Base-by-base conservation (phyloP, 2,888 invertebrate genomes). In the Pedicia rivosa region DNA sequence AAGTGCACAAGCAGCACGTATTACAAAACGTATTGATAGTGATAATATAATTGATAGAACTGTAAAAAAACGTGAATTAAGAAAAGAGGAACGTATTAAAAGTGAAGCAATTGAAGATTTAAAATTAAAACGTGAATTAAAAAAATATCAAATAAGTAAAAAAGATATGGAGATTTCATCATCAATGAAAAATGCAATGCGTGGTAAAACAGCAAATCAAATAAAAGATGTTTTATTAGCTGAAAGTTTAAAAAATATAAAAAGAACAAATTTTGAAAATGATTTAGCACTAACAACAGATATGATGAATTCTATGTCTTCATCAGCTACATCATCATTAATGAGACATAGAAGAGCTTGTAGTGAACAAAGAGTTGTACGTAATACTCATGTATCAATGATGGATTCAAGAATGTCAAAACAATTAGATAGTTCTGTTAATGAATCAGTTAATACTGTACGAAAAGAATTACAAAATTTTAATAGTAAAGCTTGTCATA, bases 121-220 rank as follows among this genome's bases (percentile, higher is more conserved):
- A 48, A 62, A 53, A 43, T 47, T 57, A n/a, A 55, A 59, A 26
- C 57, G 57, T 45, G 58, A 7, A 6, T 6, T 16, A 15, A 25
- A 35, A 10, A 14, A 35, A 26, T 63, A 48, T 38, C 48, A 56
- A 27, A 56, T 55, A 43, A 48, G 52, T 7, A 61, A 64, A 44
- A 55, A 68, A 54, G 56, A 67, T 52, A 62, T 62, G 43, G 62
- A 67, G 47, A 55, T 61, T 50, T 54, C 63, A 10, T 54, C 62
- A 29, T 66, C 67, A 45, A 68, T 66, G 44, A 65, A 63, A 48
- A 55, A 58, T 43, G 53, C 55, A 34, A 59, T 79, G 32, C 68
- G 76, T 48, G 81, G 80, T 35, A 81, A 77, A 65, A 81, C 82
- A 3, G 81, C 81, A 5, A 73, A 68, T 50, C 74, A 74, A 31